Percentiles rank a stretch among this genome's conserved stretches.
These are phyloP conservation scores for Craterocephalus amniculus DNA, from an alignment of 2,797 vertebrate species.

Conservation along the genomic window DNA sequence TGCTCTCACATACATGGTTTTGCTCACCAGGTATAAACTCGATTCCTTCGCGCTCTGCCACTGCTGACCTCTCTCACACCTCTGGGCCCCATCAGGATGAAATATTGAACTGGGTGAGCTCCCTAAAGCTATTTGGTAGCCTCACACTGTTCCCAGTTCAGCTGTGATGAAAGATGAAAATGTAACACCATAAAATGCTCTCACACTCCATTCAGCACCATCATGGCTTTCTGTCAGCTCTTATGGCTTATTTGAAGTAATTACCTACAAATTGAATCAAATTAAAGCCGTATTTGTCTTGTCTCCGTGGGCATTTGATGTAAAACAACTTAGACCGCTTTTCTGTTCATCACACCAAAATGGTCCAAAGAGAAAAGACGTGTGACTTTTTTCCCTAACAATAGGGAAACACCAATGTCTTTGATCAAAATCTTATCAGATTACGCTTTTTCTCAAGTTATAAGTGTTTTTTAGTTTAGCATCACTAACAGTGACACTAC, in stretches of 20 bases:
- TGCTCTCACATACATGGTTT: constrained; percentile 25
- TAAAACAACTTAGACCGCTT: not conserved
- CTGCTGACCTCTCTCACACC: constrained; percentile 67
- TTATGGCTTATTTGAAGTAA: constrained; percentile 19
- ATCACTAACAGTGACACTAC: too few species aligned
- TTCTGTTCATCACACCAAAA: constrained; percentile 2
- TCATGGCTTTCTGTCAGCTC: not conserved
- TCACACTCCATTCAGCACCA: constrained; percentile 13
- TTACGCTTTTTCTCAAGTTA: not conserved
- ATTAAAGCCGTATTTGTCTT: constrained; percentile 20
- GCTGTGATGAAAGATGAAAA: constrained; percentile 61
- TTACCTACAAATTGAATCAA: constrained; percentile 7
- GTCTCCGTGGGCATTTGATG: not conserved
- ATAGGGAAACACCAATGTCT: not conserved
- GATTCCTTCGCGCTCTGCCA: constrained; percentile 47
- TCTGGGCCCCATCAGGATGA: constrained; percentile 63
- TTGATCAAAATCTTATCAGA: not conserved
- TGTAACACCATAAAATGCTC: constrained; percentile 28
- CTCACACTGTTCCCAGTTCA: constrained; percentile 26
- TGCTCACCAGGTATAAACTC: constrained; percentile 45
- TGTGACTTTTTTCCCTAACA: too few species aligned
- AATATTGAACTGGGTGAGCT: constrained; percentile 63
- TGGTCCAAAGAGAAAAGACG: not conserved
- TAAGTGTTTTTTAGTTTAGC: too few species aligned
- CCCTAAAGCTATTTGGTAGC: constrained; percentile 55